Percentiles rank a stretch among this genome's conserved stretches.
These are phyloP conservation scores for Manis pentadactyla DNA, from an alignment of 2,797 vertebrate genomes.

Conservation along the genomic window DNA sequence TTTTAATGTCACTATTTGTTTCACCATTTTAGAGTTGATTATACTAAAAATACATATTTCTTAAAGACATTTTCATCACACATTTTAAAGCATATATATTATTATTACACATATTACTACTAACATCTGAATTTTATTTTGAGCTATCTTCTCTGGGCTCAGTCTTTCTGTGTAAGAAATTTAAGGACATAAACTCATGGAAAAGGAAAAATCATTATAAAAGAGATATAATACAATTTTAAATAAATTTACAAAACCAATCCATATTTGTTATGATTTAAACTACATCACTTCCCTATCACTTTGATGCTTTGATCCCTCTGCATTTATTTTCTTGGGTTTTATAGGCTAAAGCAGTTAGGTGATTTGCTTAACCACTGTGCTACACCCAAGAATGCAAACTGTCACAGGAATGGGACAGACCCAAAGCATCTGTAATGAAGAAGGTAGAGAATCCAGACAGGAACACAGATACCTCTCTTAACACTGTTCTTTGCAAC, in stretches of 20 bases:
- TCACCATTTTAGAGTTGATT: neutral
- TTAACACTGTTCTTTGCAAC: neutral
- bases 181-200: neutral
- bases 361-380: neutral
- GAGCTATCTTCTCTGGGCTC: neutral
- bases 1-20: neutral
- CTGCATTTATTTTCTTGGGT: neutral
- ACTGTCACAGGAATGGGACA: neutral
- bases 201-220: conserved; percentile 4
- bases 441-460: neutral
- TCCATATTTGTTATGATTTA: neutral
- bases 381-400: neutral
- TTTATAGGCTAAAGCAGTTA: neutral
- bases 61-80: neutral
- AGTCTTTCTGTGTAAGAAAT: neutral
- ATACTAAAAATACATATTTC: neutral
- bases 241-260: neutral
- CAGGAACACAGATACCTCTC: neutral
- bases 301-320: neutral
- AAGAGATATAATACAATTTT: neutral
- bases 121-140: neutral
- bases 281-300: neutral
- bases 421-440: neutral
- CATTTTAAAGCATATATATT: neutral
- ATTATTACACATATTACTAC: neutral